These are phyloP conservation scores for Epirrita christyi DNA, from an alignment of 2,888 invertebrate species.

Conservation along the genomic window DNA sequence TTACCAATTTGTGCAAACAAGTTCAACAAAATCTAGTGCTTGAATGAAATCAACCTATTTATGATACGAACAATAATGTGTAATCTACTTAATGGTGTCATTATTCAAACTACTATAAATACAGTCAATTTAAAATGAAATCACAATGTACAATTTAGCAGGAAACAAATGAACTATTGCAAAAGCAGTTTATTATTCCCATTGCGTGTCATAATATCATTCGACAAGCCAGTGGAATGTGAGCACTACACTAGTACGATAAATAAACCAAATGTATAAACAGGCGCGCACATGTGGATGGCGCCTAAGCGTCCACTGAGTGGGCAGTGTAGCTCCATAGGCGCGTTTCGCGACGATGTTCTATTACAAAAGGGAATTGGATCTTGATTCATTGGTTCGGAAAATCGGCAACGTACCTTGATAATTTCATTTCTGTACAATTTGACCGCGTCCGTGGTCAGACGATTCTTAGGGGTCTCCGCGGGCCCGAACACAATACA, in stretches of 20 bases:
- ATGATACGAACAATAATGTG: constrained; percentile 1
- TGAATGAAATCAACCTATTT: neutral
- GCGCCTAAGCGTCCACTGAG: constrained; percentile 73
- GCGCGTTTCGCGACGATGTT: constrained; percentile 82
- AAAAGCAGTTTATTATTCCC: constrained; percentile 51
- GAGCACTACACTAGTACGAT: constrained; percentile 48
- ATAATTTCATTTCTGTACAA: constrained; percentile 86
- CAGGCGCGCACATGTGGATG: constrained; percentile 54
- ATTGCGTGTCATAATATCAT: constrained; percentile 58
- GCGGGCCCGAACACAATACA: constrained; percentile 79
- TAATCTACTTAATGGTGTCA: constrained; percentile 17
- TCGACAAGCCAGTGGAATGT: constrained; percentile 55
- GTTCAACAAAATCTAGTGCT: neutral
- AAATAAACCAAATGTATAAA: constrained; percentile 47
- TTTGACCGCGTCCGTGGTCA: constrained; percentile 84
- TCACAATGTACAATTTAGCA: constrained; percentile 39
- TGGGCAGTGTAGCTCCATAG: constrained; percentile 79
- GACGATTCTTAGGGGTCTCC: constrained; percentile 80
- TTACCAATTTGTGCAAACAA: neutral
- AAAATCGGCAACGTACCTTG: constrained; percentile 85
- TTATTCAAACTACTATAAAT: constrained; percentile 22
- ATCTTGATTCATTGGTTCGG: constrained; percentile 85
- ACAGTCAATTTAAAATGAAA: constrained; percentile 24
- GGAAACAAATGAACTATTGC: constrained; percentile 47
- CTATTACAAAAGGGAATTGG: constrained; percentile 85